Evolutionary conservation across 2,888 invertebrate species (phyloP).

Genomic region (Entomobrya proxima): DNA sequence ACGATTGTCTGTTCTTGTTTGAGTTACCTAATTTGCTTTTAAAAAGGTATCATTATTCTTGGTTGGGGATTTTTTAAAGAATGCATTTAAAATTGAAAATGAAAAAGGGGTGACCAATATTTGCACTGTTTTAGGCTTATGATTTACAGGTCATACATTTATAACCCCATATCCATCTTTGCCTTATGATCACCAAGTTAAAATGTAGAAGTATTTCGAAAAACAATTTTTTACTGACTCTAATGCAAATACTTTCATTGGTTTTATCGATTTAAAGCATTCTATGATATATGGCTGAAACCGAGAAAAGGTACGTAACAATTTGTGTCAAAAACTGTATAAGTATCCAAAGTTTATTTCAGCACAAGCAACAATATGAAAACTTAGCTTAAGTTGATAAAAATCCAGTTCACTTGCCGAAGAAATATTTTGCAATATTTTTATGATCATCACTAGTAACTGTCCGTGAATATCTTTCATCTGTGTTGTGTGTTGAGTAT

Average conservation of each 20-base stretch:
- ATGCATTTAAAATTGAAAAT: no score
- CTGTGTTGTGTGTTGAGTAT: background rate
- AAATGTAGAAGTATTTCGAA: no score
- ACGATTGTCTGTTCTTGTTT: no score
- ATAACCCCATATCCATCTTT: no score
- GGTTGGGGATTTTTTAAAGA: no score
- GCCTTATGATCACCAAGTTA: no score
- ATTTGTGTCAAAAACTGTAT: constrained; percentile 17
- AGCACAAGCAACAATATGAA: constrained; percentile 16
- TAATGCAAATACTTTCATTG: constrained; percentile 58
- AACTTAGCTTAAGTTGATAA: constrained; percentile 30
- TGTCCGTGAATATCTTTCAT: background rate
- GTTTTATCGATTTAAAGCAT: constrained; percentile 81
- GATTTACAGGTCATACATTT: no score
- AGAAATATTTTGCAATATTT: background rate
- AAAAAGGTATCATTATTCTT: no score
- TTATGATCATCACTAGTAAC: background rate
- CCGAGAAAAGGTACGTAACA: constrained; percentile 92
- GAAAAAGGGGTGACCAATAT: no score
- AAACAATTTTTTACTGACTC: background rate
- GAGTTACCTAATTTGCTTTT: no score
- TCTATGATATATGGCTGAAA: constrained; percentile 99
- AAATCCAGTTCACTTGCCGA: constrained; percentile 5
- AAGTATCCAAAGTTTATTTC: constrained; percentile 27
- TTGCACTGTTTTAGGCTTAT: no score